phyloP scores from a whole-genome alignment of 2,888 invertebrate species.

The Drosophila maculinotata region DNA sequence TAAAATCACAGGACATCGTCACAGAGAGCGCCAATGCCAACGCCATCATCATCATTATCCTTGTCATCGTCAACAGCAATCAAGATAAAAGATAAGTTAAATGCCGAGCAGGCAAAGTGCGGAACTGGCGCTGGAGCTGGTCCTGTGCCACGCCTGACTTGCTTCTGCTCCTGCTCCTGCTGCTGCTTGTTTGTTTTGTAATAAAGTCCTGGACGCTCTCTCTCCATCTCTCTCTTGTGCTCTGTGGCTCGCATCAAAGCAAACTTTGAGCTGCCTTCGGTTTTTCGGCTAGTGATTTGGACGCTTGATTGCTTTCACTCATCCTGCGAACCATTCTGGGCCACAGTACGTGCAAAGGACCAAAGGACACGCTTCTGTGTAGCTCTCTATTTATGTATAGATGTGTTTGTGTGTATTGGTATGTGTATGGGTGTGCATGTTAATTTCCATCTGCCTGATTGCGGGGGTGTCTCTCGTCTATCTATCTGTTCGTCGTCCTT shows the following conservation, averaged over 20 bases:
- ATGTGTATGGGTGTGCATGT: constrained; percentile 62
- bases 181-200: constrained; percentile 75
- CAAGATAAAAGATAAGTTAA: constrained; percentile 80
- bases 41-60: constrained; percentile 79
- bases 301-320: constrained; percentile 79
- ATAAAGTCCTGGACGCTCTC: constrained; percentile 67
- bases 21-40: constrained; percentile 24
- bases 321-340: constrained; percentile 33
- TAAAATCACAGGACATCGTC: constrained; percentile 54
- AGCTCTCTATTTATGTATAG: constrained; percentile 25
- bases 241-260: constrained; percentile 69
- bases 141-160: constrained; percentile 23
- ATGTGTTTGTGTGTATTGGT: constrained; percentile 18
- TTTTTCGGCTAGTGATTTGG: constrained; percentile 76
- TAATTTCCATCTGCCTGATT: constrained; percentile 78
- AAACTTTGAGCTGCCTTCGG: constrained; percentile 66
- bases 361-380: constrained; percentile 51
- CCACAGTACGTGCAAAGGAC: constrained; percentile 71
- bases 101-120: constrained; percentile 53
- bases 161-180: constrained; percentile 10
- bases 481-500: constrained; percentile 13
- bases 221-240: constrained; percentile 1
- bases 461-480: constrained; percentile 49
- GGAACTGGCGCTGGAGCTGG: constrained; percentile 20
- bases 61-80: constrained; percentile 81